phyloP scores from a whole-genome alignment of 2,888 invertebrate species.

The Torymus aiolomorphi region DNA sequence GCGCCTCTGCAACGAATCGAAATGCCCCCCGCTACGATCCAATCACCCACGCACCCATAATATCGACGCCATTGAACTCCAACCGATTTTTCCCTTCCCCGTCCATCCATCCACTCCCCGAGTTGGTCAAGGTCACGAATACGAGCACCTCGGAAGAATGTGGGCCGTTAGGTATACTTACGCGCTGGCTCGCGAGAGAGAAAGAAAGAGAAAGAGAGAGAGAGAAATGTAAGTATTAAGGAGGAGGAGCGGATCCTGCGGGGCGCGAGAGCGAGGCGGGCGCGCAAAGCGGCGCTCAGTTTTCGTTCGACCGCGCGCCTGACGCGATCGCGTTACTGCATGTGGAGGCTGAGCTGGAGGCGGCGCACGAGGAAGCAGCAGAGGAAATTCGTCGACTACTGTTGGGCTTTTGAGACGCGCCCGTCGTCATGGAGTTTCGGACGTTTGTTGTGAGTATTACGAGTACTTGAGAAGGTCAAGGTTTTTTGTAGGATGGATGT shows the following conservation, averaged over 20 bases:
- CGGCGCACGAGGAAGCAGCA: background rate
- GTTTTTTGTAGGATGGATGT: too few relatives aligned
- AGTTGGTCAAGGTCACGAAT: slow-evolving; percentile 66
- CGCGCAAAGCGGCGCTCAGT: slow-evolving; percentile 28
- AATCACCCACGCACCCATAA: too few relatives aligned
- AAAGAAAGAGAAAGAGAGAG: slow-evolving; percentile 30
- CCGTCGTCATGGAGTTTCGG: slow-evolving; percentile 66
- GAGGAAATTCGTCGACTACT: slow-evolving; percentile 11
- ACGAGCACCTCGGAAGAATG: slow-evolving; percentile 56
- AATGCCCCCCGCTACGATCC: too few relatives aligned
- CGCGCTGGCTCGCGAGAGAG: background rate
- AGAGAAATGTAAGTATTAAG: background rate
- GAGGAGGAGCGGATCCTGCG: background rate
- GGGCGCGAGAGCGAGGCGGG: slow-evolving; percentile 25
- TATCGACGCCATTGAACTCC: slow-evolving; percentile 34
- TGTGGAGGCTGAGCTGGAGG: slow-evolving; percentile 47
- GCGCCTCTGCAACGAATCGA: too few relatives aligned
- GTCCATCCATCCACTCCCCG: slow-evolving; percentile 14
- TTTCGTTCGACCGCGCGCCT: slow-evolving; percentile 37
- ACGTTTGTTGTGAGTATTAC: slow-evolving; percentile 67
- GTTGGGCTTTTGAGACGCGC: background rate
- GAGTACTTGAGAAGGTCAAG: background rate
- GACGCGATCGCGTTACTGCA: slow-evolving; percentile 20
- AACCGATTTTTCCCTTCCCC: background rate
- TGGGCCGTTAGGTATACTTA: slow-evolving; percentile 60